Evolutionary conservation across 2,888 invertebrate species (phyloP), one percentile per base, ranked within the genome.

Genomic region (Dryobota labecula): DNA sequence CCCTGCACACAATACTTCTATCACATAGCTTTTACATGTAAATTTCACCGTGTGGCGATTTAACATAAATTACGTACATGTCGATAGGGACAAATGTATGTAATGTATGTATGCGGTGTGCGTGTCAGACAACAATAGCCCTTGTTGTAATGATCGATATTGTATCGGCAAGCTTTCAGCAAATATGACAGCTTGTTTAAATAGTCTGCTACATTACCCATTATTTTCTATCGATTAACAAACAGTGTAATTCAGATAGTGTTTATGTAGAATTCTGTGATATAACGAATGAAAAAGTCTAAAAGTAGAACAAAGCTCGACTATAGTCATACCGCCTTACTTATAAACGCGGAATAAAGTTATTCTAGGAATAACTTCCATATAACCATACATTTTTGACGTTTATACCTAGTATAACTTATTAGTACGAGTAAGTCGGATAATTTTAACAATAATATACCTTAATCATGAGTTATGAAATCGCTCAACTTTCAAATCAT

Each of bases 21-120:
- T 80, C 58, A 68, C 72, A 24, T 45, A 61, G 74, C 74, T 73
- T 86, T 85, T 66, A 77, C 73, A 86, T 87, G 86, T 81, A 87
- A 87, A 86, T 85, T 80, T 72, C 70, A 82, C 7, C 71, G 66
- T 65, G 70, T 56, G 70, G 61, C 64, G 70, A 78, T 83, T 84
- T 73, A 69, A 73, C 75, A 84, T 82, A 85, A 82, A 82, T 83
- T 83, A 80, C 65, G 66, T 51, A 8, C 41, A 53, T 57, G 57
- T 41, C 57, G 61, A 56, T 43, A 69, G 27, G 45, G 20, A 43
- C 24, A 69, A 18, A 30, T 51, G n/a, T n/a, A 38, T 41, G 30
- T 30, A 49, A 49, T 18, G 30, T 49, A 24, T 36, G 13, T 45
- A n/a, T 72, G 53, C 27, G 61, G 47, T 38, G 51, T 76, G 76